Base-by-base conservation (phyloP, 1,140 invertebrate genomes). In the Mercenaria mercenaria region DNA sequence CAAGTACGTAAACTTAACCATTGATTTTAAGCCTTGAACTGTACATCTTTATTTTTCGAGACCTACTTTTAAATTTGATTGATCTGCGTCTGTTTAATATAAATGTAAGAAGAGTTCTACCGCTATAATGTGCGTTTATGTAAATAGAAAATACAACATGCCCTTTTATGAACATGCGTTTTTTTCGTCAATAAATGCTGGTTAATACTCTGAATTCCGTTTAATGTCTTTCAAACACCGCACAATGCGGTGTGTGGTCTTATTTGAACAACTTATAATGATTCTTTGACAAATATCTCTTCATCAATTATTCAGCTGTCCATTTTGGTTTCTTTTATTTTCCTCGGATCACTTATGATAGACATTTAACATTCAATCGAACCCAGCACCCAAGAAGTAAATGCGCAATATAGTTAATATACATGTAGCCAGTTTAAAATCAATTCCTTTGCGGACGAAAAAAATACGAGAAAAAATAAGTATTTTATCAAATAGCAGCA, bases 301-400 rank as follows among this genome's bases (percentile, higher is more conserved):
- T 72, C 37, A 72, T 72, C 23, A 72, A 72, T 72, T 39, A 72
- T 72, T 72, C 67, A 72, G 67, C 32, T 72, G 67, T 72, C 67
- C 67, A 39, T 72, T 72, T 72, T 72, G 13, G 67, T 72, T 72
- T 72, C 37, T 41, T 41, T 72, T 39, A 23, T 39, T 72, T 34
- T 72, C 29, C 34, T 4, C 13, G 29, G 67, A 32, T 41, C 67
- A 72, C 15, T 39, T 39, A 72, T 72, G 32, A 72, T n/a, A 72
- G 3, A 39, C 29, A 64, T 29, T 64, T 29, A 64, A 64, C 26
- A 39, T 72, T 39, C 8, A 72, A 72, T 13, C 56, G 56, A n/a
- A 59, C 6, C 18, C 18, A n/a, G n/a, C n/a, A n/a, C n/a, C n/a
- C n/a, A n/a, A n/a, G n/a, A n/a, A n/a, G n/a, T n/a, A n/a, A n/a